These are phyloP conservation scores for Papilio glaucus DNA, from an alignment of 1,140 invertebrate species.

Conservation along the genomic window DNA sequence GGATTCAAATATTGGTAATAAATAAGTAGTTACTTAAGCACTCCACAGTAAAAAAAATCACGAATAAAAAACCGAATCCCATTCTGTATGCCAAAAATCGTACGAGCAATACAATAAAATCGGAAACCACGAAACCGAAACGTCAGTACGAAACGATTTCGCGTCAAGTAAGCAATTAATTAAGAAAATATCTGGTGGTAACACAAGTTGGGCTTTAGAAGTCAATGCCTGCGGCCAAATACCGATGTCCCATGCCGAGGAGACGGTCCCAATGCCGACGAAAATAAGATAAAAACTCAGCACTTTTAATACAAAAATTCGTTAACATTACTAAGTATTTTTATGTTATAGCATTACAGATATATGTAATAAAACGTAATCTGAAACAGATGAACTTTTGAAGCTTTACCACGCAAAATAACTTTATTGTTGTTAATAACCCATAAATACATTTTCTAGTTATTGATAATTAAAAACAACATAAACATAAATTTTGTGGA, in stretches of 20 bases:
- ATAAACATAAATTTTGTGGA: conserved; percentile 1
- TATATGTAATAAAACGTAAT: neutral
- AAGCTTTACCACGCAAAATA: neutral
- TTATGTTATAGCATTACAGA: neutral
- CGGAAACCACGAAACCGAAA: conserved; percentile 40
- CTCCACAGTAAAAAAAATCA: neutral
- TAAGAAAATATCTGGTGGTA: conserved; percentile 50
- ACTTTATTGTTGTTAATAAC: neutral
- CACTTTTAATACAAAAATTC: neutral
- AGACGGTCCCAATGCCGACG: neutral
- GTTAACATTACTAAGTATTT: neutral
- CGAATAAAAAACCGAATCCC: conserved; percentile 13
- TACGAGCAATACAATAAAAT: neutral
- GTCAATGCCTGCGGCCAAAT: conserved; percentile 29
- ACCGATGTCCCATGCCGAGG: conserved; percentile 21
- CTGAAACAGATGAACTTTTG: conserved; percentile 14
- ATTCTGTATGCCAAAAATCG: conserved; percentile 12
- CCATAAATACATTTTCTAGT: neutral
- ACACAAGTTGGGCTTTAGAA: conserved; percentile 29
- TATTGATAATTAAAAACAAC: conserved; percentile 3
- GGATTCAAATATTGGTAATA: no score
- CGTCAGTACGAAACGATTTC: conserved; percentile 50
- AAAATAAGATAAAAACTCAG: conserved; percentile 13
- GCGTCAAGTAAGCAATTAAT: conserved; percentile 61
- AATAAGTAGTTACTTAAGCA: neutral